These are phyloP conservation scores for Malacoraja senta DNA, from an alignment of 2,797 vertebrate genomes.

Conservation along the genomic window DNA sequence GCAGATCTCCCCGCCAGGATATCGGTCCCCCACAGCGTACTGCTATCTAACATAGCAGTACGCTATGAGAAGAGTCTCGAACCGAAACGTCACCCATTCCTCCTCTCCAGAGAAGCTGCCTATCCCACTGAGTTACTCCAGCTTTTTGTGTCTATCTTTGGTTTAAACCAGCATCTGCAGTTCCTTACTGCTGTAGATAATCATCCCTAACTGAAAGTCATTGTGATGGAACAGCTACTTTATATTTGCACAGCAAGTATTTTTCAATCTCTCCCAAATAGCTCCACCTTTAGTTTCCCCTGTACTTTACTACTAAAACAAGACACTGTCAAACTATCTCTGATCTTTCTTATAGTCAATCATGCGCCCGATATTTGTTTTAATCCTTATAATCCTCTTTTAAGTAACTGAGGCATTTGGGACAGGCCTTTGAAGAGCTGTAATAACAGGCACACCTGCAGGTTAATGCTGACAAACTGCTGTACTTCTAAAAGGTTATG, in stretches of 20 bases:
- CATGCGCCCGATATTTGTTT: slow-evolving; percentile 47
- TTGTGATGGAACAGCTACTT: background rate
- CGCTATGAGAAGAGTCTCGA: too few relatives aligned
- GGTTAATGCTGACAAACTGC: slow-evolving; percentile 48
- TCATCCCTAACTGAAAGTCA: background rate
- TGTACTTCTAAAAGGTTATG: slow-evolving; percentile 41
- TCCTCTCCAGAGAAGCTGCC: too few relatives aligned
- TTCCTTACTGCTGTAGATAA: background rate
- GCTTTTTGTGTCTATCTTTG: too few relatives aligned
- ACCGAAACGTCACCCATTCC: too few relatives aligned
- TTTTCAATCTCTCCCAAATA: background rate
- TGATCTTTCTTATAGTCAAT: slow-evolving; percentile 38
- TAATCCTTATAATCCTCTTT: slow-evolving; percentile 63
- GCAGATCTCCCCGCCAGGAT: too few relatives aligned
- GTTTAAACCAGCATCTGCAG: too few relatives aligned
- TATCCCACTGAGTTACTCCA: too few relatives aligned
- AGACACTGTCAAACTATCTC: slow-evolving; percentile 32
- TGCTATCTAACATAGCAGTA: background rate
- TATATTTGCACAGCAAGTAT: too few relatives aligned
- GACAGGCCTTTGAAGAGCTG: slow-evolving; percentile 56
- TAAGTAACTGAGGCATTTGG: slow-evolving; percentile 55
- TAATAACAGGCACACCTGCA: slow-evolving; percentile 55
- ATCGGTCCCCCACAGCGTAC: too few relatives aligned
- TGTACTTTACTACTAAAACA: slow-evolving; percentile 5
- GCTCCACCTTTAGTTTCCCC: background rate